phyloP scores from a whole-genome alignment of 2,797 vertebrate genomes.

The Toxotes lorentzi region DNA sequence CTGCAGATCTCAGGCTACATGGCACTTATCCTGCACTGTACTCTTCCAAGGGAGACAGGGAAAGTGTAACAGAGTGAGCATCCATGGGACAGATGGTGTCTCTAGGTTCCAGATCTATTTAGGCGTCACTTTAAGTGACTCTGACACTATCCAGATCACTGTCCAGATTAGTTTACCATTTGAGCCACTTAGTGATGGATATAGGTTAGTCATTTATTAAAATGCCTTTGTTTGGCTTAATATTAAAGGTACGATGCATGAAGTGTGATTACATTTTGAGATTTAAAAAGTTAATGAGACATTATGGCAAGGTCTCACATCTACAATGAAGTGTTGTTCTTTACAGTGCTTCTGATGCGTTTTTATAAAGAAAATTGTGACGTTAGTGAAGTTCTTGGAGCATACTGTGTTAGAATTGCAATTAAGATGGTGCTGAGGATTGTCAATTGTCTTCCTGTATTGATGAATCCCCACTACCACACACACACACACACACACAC shows the following conservation, averaged over 20 bases:
- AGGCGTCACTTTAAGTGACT: conserved; percentile 37
- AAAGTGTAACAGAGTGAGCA: conserved; percentile 24
- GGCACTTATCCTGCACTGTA: conserved; percentile 36
- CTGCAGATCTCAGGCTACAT: conserved; percentile 36
- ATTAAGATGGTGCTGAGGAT: background rate
- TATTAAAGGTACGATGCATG: background rate
- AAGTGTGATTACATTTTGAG: background rate
- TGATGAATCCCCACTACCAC: background rate
- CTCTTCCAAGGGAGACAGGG: conserved; percentile 17
- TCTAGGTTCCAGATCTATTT: conserved; percentile 38
- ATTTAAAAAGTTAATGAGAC: too few species aligned
- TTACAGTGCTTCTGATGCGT: background rate
- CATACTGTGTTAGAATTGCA: background rate
- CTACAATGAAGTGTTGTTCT: background rate
- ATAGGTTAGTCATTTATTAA: background rate
- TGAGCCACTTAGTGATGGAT: conserved; percentile 1
- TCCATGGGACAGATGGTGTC: conserved; percentile 49
- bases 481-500: background rate
- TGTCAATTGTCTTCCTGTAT: background rate
- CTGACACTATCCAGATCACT: background rate
- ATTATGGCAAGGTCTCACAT: background rate
- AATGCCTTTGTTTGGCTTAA: background rate
- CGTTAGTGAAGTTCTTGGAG: background rate
- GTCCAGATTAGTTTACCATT: conserved; percentile 40
- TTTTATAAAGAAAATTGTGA: background rate